These are phyloP conservation scores for Oophaga pumilio DNA, from an alignment of 2,113 vertebrate genomes.

Conservation along the genomic window DNA sequence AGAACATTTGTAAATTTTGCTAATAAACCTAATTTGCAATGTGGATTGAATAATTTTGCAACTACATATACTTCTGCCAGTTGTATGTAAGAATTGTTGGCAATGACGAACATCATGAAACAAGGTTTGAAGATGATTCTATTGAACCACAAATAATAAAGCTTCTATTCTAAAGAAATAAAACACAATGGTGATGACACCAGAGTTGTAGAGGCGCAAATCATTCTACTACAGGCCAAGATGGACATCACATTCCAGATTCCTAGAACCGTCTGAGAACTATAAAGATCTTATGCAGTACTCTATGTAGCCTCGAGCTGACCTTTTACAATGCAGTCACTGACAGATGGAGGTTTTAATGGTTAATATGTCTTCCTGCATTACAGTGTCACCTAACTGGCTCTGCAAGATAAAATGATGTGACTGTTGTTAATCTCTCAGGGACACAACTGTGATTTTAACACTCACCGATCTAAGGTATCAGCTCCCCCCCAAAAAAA, in stretches of 20 bases:
- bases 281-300: not conserved
- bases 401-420: not conserved
- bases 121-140: not conserved
- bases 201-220: not conserved
- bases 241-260: not conserved
- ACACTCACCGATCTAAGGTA: not conserved
- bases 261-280: not conserved
- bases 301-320: not conserved
- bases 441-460: not conserved
- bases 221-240: not conserved
- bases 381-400: constrained; percentile 1
- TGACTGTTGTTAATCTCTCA: not conserved
- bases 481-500: not conserved
- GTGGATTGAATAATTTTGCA: too few relatives aligned
- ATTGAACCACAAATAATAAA: not conserved
- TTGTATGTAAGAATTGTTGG: too few relatives aligned
- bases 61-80: too few relatives aligned
- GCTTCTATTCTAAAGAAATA: not conserved
- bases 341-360: not conserved
- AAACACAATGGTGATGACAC: not conserved
- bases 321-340: not conserved
- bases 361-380: not conserved
- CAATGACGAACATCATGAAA: not conserved
- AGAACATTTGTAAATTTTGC: too few relatives aligned
- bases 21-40: too few relatives aligned